phyloP scores from a whole-genome alignment of 2,888 invertebrate species.

The Hypercompe scribonia region DNA sequence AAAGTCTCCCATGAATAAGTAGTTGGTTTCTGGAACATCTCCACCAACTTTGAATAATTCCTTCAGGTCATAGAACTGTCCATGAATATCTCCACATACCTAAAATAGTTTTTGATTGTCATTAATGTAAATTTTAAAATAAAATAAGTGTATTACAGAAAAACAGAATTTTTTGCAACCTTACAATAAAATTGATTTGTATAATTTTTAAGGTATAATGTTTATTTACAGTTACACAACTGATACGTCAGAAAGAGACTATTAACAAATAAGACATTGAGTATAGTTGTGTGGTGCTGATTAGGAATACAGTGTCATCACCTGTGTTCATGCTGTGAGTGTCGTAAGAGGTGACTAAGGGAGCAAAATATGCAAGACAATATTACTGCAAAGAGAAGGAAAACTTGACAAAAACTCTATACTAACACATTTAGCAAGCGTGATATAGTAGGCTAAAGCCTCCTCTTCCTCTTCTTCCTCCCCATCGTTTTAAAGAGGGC shows the following conservation, averaged over 20 bases:
- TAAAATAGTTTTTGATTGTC: slow-evolving; percentile 70
- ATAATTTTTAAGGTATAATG: neutral
- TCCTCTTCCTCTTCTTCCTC: too few species aligned
- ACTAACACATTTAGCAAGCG: too few species aligned
- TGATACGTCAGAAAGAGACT: neutral
- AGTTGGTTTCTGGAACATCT: slow-evolving; percentile 99
- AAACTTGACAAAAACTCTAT: too few species aligned
- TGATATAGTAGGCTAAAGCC: too few species aligned
- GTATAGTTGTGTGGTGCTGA: too few species aligned
- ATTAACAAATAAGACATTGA: neutral
- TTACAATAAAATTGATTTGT: neutral
- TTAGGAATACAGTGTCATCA: too few species aligned
- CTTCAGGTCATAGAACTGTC: slow-evolving; percentile 99
- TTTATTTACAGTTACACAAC: slow-evolving; percentile 8
- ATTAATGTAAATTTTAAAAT: neutral
- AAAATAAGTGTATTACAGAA: neutral
- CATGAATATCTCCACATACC: slow-evolving; percentile 99
- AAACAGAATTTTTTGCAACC: neutral
- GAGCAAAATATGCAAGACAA: too few species aligned
- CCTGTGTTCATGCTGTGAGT: too few species aligned
- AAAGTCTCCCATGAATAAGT: slow-evolving; percentile 99
- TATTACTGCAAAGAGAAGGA: too few species aligned
- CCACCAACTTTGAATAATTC: slow-evolving; percentile 99
- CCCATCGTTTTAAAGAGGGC: too few species aligned
- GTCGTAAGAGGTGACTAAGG: too few species aligned